Percentiles rank a stretch among this genome's conserved stretches.
Conservation (phyloP, 2,888 invertebrate species). For the Sturmia bella region DNA sequence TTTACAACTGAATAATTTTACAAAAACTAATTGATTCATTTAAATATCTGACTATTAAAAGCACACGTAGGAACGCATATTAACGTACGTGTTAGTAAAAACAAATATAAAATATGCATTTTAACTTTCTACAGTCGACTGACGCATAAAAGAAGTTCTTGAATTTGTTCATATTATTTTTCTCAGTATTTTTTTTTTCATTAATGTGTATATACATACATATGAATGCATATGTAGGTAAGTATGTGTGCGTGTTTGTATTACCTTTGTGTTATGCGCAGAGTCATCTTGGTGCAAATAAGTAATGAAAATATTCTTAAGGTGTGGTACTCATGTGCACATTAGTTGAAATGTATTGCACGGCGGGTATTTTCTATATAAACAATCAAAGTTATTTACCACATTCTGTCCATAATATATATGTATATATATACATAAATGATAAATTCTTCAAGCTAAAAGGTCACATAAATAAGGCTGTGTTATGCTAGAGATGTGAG, state of each 20-base stretch:
- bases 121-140: slow-evolving; percentile 17
- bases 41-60: slow-evolving; percentile 10
- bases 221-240: no score
- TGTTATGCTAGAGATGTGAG: no score
- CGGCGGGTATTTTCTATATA: slow-evolving; percentile 46
- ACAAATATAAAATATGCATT: slow-evolving; percentile 23
- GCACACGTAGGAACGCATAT: not conserved
- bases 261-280: slow-evolving; percentile 46
- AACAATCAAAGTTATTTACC: slow-evolving; percentile 57
- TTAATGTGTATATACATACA: slow-evolving; percentile 12
- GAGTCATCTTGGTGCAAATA: slow-evolving; percentile 51
- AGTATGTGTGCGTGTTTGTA: not conserved
- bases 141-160: slow-evolving; percentile 34
- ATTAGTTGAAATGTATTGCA: slow-evolving; percentile 49
- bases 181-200: slow-evolving; percentile 42
- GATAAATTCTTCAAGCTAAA: slow-evolving; percentile 41
- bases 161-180: slow-evolving; percentile 44
- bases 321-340: slow-evolving; percentile 65
- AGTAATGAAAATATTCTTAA: slow-evolving; percentile 44
- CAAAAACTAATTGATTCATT: slow-evolving; percentile 26
- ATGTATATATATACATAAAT: slow-evolving; percentile 28
- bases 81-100: not conserved
- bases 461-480: slow-evolving; percentile 39
- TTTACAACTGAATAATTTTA: not conserved
- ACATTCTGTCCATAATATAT: slow-evolving; percentile 44